A percentile compares a stretch with the other conserved stretches of the same genome.
Conservation (phyloP, 2,113 vertebrate genomes). For the Megaleporinus macrocephalus region DNA sequence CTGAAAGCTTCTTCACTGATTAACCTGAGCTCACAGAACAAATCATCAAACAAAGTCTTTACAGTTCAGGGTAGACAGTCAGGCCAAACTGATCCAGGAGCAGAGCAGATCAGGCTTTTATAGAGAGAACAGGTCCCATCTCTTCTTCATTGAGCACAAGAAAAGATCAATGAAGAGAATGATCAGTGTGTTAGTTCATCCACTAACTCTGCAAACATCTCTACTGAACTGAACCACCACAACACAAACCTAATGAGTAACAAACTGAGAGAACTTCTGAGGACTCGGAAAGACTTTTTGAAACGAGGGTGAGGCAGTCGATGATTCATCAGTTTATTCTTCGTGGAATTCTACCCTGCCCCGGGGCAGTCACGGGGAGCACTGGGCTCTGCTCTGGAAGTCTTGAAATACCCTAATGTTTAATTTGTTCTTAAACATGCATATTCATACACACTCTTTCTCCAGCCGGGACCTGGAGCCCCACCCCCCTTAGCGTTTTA, state of each 20-base stretch:
- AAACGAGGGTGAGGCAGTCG: background rate
- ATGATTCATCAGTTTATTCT: background rate
- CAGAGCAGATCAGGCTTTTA: background rate
- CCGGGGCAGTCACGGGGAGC: too few species aligned
- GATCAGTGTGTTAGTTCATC: background rate
- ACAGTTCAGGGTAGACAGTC: background rate
- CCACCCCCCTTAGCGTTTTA: too few species aligned
- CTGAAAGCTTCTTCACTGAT: background rate
- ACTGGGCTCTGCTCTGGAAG: too few species aligned
- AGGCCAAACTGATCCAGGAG: background rate
- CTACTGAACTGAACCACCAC: background rate
- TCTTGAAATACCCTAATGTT: too few species aligned
- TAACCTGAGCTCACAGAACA: background rate
- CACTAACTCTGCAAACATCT: background rate
- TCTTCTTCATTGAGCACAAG: background rate
- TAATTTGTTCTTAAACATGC: too few species aligned
- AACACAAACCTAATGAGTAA: background rate
- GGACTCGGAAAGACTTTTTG: background rate
- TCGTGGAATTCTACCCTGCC: background rate
- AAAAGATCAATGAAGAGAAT: background rate
- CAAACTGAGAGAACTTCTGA: too few species aligned
- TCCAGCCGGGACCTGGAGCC: too few species aligned
- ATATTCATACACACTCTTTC: too few species aligned
- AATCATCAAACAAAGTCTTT: background rate
- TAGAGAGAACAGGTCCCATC: background rate